Base-by-base conservation (phyloP, 2,797 vertebrate genomes). In the Hapalemur alaotrensis region DNA sequence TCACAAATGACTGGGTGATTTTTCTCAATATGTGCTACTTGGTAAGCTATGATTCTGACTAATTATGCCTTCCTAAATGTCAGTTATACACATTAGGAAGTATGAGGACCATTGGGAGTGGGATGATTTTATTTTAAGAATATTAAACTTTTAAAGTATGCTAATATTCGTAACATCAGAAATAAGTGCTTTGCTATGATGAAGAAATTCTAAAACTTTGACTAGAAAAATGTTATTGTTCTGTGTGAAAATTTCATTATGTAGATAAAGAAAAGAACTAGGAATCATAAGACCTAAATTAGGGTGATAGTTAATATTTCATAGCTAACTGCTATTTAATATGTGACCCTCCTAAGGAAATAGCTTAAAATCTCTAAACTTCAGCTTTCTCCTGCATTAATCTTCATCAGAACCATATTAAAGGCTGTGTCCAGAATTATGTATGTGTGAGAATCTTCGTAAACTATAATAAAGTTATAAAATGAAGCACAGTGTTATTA, bases 51-150 rank as follows among this genome's bases (percentile, higher is more conserved):
- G 50, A 41, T 82, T 83, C 72, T 73, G 57, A 43, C 76, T 92
- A 84, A 97, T 92, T 86, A 75, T 46, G 17, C 23, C 85, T 95
- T 90, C 43, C 48, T 85, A 96, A 97, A 95, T 96, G 78, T 94
- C 80, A 97, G 32, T 35, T 69, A 63, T 72, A 90, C 23, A 81
- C 81, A 84, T 79, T 90, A 92, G 30, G 32, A 93, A 72, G 7
- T 48, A 43, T 38, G 41, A 72, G 69, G 25, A 69, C 57, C 20
- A 25, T 13, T 17, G 12, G 30, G 54, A 90, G 2, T n/a, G 67
- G 43, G 12, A 35, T 0, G 2, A 20, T 88, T 96, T 70, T 83
- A 9, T 50, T 93, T 95, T 80, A 94, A 91, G 41, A 78, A 67
- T 85, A 69, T 82, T 95, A 46, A 93, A 86, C 54, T 83, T 92